Conservation (phyloP, 2,113 vertebrate species). For the Columbina picui region DNA sequence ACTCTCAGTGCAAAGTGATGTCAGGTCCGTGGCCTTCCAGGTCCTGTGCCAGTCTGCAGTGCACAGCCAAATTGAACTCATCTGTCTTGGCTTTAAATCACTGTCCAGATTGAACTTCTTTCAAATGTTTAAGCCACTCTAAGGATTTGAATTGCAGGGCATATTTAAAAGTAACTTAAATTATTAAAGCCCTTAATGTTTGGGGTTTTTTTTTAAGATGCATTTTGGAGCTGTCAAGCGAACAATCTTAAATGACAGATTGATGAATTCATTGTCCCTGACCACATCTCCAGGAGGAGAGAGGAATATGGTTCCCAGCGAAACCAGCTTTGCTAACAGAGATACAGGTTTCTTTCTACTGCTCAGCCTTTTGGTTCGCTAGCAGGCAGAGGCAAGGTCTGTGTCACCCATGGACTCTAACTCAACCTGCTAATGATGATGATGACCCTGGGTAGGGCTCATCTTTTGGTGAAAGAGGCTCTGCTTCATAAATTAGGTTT, state of each 20-base stretch:
- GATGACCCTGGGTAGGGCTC: neutral
- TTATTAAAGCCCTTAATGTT: conserved; percentile 75
- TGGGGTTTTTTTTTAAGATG: conserved; percentile 29
- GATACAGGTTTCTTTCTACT: neutral
- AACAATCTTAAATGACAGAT: conserved; percentile 64
- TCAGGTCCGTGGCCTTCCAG: neutral
- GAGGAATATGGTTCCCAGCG: neutral
- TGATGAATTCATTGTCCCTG: conserved; percentile 61
- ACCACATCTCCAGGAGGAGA: neutral
- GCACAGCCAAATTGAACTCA: conserved; percentile 38
- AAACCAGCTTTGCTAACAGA: neutral
- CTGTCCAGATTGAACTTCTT: conserved; percentile 65
- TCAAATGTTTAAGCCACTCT: conserved; percentile 73
- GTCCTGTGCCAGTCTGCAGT: conserved; percentile 5
- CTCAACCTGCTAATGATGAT: neutral
- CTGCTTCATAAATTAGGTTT: neutral
- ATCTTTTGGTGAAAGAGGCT: neutral
- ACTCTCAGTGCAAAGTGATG: conserved; percentile 32
- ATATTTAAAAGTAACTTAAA: conserved; percentile 73
- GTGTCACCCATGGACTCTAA: fast-evolving
- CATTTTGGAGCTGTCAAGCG: conserved; percentile 70
- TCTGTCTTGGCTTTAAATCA: conserved; percentile 43
- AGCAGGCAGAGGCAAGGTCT: neutral
- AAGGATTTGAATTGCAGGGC: conserved; percentile 67
- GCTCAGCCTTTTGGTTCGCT: neutral